Percentiles rank a stretch among this genome's conserved stretches.
Conservation (phyloP, 2,888 invertebrate species). For the Teinopalpus imperialis region DNA sequence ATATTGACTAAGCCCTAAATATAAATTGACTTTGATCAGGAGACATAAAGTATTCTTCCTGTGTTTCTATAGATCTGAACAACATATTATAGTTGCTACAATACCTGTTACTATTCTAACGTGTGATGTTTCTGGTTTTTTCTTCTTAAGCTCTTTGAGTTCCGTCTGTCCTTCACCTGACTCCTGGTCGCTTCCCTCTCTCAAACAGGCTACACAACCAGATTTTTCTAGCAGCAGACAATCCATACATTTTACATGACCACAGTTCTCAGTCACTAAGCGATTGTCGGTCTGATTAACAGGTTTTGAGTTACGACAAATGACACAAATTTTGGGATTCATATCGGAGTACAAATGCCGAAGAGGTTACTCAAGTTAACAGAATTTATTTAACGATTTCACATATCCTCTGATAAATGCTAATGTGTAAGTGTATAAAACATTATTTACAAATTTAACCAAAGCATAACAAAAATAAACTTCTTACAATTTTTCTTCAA, state of each 20-base stretch:
- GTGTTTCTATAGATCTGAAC: too few species aligned
- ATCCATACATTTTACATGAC: conserved; percentile 88
- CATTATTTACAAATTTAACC: conserved; percentile 22
- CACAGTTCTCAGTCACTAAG: conserved; percentile 87
- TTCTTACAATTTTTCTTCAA: conserved; percentile 26
- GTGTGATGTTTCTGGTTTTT: conserved; percentile 64
- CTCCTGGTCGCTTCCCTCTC: conserved; percentile 35
- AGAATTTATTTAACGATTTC: conserved; percentile 7
- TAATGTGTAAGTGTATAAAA: not conserved
- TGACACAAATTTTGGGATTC: conserved; percentile 80
- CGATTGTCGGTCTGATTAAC: conserved; percentile 82
- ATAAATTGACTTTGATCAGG: too few species aligned
- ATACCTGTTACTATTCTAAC: conserved; percentile 63
- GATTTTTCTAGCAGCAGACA: conserved; percentile 86
- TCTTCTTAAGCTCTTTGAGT: conserved; percentile 49
- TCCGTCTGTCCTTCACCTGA: conserved; percentile 31
- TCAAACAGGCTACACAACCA: conserved; percentile 82
- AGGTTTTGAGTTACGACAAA: conserved; percentile 80
- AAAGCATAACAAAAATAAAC: conserved; percentile 28
- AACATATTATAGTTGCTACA: too few species aligned
- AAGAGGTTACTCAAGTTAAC: conserved; percentile 27
- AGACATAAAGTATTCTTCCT: too few species aligned
- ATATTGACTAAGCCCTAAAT: too few species aligned
- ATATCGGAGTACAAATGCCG: conserved; percentile 44
- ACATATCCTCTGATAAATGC: not conserved